Percentiles rank a stretch among this genome's conserved stretches.
These are phyloP conservation scores for Sinodicranocentrus sp. DNA, from an alignment of 2,888 invertebrate species.

Conservation along the genomic window DNA sequence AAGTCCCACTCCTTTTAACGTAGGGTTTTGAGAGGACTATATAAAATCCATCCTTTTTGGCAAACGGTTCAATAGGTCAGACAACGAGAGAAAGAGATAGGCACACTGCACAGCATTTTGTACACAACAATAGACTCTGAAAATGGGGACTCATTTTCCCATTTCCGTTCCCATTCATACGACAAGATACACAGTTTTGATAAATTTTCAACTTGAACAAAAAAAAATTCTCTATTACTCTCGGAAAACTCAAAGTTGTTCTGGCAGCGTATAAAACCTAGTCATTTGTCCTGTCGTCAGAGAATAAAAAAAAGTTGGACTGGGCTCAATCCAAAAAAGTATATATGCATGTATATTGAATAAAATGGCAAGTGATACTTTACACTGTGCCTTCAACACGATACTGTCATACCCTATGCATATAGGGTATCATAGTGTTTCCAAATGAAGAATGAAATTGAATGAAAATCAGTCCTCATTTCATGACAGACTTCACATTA, in stretches of 20 bases:
- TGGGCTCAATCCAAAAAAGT: constrained; percentile 4
- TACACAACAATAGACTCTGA: neutral
- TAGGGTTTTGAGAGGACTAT: neutral
- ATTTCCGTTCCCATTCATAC: too few relatives aligned
- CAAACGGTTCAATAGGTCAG: neutral
- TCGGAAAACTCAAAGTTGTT: neutral
- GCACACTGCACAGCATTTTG: neutral
- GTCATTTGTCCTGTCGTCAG: neutral
- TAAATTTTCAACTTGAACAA: too few relatives aligned
- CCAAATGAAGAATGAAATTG: neutral
- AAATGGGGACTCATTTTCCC: too few relatives aligned
- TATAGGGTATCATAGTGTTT: too few relatives aligned
- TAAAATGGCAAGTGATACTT: too few relatives aligned
- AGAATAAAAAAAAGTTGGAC: neutral
- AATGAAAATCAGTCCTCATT: constrained; percentile 6
- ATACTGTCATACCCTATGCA: too few relatives aligned
- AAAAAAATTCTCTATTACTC: neutral
- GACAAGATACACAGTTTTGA: too few relatives aligned
- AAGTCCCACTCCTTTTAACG: too few relatives aligned
- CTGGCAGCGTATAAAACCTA: neutral
- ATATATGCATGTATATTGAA: too few relatives aligned
- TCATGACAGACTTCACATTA: neutral
- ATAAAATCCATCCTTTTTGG: constrained; percentile 20
- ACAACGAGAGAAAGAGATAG: neutral
- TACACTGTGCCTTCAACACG: too few relatives aligned